Evolutionary conservation across 2,797 vertebrate species (phyloP), one percentile per base, ranked within the genome.

Genomic region (Lepilemur septentrionalis): DNA sequence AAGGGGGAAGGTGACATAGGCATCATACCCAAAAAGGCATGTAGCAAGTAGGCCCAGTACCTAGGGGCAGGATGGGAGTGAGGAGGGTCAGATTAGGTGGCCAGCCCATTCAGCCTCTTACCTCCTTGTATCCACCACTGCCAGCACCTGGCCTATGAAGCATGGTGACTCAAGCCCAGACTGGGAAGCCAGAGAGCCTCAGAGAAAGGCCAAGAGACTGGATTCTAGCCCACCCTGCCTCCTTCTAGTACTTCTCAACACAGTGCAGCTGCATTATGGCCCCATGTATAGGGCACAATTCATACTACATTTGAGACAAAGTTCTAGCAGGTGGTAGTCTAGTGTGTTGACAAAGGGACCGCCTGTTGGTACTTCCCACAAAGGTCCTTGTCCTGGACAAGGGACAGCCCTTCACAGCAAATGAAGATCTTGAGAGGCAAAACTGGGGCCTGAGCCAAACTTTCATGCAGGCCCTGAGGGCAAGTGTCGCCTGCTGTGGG

Each of bases 21-120:
- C 98, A 81, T 98, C 98, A 32, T 97, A 98, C 59, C 95, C 98
- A 95, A 98, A 98, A 61, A 98, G 96, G 82, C 97, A 55, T 0
- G 96, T 96, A 2, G 97, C 96, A 0, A 98, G 25, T 55, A 98
- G 82, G 41, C 98, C 98, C 72, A 98, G 84, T 30, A 98, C 98
- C 98, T 98, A 15, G 55, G 38, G 38, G 30, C 38, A 5, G 46
- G 13, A 84, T 38, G 7, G 67, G 38, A 50, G 25, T 38, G 7
- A 81, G 30, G 7, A n/a, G 43, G 0, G 11, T 4, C 80, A 32
- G 70, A 70, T 94, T 79, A 94, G 57, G 61, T 52, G 14, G 41
- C 75, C 23, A 41, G 28, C 17, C 72, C 76, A 79, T 23, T 92
- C 38, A 52, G 28, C 18, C 43, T 93, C 65, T 38, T 65, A 48